Evolutionary conservation across 2,113 vertebrate genomes (phyloP).

Genomic region (Setophaga petechia): DNA sequence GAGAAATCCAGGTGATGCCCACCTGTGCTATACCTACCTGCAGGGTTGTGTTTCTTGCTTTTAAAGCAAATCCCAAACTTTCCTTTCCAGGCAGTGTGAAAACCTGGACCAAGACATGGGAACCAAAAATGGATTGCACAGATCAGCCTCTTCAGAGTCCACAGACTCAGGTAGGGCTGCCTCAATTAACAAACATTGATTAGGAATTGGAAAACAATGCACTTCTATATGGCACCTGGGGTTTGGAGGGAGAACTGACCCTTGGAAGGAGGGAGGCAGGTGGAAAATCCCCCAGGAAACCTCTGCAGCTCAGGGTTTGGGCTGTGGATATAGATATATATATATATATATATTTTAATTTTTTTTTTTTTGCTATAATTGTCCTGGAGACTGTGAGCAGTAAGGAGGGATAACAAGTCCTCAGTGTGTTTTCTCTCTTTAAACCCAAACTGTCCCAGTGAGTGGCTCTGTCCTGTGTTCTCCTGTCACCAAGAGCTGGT

Average conservation of each 20-base stretch:
- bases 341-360: not conserved
- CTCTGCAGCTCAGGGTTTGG: not conserved
- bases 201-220: fast-evolving
- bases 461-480: not conserved
- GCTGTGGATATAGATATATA: too few species aligned
- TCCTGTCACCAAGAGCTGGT: not conserved
- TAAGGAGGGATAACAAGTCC: not conserved
- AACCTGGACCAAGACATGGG: not conserved
- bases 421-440: not conserved
- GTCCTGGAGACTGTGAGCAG: not conserved
- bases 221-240: fast-evolving
- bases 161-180: conserved; percentile 72
- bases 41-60: fast-evolving
- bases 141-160: conserved; percentile 70
- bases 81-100: conserved; percentile 52
- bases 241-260: not conserved
- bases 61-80: not conserved
- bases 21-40: too few species aligned
- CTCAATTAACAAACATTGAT: not conserved
- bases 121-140: conserved; percentile 50
- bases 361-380: not conserved
- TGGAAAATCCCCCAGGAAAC: not conserved
- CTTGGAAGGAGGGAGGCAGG: not conserved
- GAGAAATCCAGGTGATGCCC: not conserved
- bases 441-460: not conserved